Evolutionary conservation across 1,140 invertebrate species (phyloP), one percentile per base, ranked within the genome.

Genomic region (Dufourea novaeangliae): DNA sequence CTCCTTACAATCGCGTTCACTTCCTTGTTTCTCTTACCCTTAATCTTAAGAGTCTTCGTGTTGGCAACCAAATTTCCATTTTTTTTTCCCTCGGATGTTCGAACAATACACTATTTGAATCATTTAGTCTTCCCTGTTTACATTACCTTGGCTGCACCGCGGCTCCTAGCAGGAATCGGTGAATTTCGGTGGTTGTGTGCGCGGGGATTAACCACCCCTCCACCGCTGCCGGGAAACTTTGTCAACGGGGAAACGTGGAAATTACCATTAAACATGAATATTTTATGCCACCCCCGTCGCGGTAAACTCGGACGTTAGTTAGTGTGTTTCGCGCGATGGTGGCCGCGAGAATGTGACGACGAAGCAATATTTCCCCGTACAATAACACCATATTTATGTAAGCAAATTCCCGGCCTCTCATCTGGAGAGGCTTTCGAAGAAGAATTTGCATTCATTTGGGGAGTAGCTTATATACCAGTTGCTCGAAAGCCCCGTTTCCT

Each of bases 381-480:
- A 84, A 83, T 81, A 82, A 86, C 66, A 79, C 68, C 63, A 79
- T 85, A 87, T 87, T 87, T 87, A 86, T 78, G 79, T 87, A 87
- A 87, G 86, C 79, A 87, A 87, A 87, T 87, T 86, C 74, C 63
- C 71, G 29, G 61, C 63, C 78, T 77, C 78, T 77, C 77, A 79
- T 72, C 71, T 75, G 57, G 73, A 79, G 86, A 76, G 73, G 67
- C 78, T 87, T 77, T 79, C 78, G 75, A 87, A 78, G 87, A 85
- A 81, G 82, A 86, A 88, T 87, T 87, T 88, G 86, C 87, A 88
- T 88, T 87, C 78, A 85, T 88, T 87, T 86, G 73, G 72, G n/a
- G 64, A 86, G 84, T 85, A 80, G 86, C 79, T 86, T 87, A 88
- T 85, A 87, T 87, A 85, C 82, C 80, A 82, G 86, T 84, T 86